These are phyloP conservation scores for Panagrolaimus sp. DNA, from an alignment of 1,140 invertebrate species.

Conservation along the genomic window DNA sequence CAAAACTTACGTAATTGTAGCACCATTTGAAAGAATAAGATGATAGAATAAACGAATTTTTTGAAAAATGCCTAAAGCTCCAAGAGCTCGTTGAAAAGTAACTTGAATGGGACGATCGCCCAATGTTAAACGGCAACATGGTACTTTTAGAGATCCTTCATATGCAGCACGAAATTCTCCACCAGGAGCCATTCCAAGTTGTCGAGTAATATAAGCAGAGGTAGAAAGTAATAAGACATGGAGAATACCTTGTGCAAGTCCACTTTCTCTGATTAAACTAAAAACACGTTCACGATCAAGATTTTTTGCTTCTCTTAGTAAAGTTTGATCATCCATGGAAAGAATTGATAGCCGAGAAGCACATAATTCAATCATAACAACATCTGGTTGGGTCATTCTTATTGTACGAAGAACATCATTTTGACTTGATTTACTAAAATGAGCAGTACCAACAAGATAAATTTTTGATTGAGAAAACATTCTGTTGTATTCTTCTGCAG, in stretches of 20 bases:
- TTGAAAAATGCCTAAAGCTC: constrained; percentile 45
- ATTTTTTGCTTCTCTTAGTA: constrained; percentile 78
- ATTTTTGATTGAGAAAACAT: constrained; percentile 63
- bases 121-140: constrained; percentile 46
- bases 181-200: constrained; percentile 89
- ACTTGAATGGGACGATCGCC: constrained; percentile 56
- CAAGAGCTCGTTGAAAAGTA: constrained; percentile 51
- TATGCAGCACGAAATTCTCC: constrained; percentile 89
- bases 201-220: constrained; percentile 82
- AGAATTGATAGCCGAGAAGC: constrained; percentile 76
- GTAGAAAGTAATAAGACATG: constrained; percentile 81
- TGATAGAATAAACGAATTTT: constrained; percentile 50
- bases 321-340: constrained; percentile 79
- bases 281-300: constrained; percentile 68
- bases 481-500: constrained; percentile 30
- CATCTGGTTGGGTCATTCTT: constrained; percentile 76
- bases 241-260: constrained; percentile 76
- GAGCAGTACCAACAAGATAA: constrained; percentile 88
- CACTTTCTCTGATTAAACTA: constrained; percentile 61
- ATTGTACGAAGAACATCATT: constrained; percentile 78
- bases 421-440: constrained; percentile 85
- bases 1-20: constrained; percentile 42
- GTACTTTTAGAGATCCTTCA: constrained; percentile 17
- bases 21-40: constrained; percentile 29
- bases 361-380: constrained; percentile 91